Conservation (phyloP, 2,797 vertebrate species). For the Denticeps clupeoides region DNA sequence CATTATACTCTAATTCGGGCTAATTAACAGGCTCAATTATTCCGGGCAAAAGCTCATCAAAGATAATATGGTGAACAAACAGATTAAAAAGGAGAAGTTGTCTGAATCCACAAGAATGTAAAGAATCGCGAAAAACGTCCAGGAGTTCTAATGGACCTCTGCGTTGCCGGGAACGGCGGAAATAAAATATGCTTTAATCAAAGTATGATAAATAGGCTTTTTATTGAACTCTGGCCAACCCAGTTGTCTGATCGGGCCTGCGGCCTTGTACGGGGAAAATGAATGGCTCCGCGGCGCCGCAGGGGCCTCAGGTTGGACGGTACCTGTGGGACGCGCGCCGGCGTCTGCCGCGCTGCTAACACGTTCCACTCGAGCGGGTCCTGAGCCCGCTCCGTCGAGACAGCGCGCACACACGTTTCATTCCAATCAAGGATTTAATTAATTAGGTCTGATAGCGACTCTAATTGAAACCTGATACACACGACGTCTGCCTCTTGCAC, state of each 20-base stretch:
- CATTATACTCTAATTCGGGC: slow-evolving; percentile 33
- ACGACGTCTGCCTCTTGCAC: too few species aligned
- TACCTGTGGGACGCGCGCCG: not conserved
- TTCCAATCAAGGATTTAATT: slow-evolving; percentile 25
- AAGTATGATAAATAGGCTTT: too few species aligned
- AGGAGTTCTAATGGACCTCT: too few species aligned
- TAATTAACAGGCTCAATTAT: slow-evolving; percentile 46
- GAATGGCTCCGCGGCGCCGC: not conserved
- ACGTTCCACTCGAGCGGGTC: slow-evolving; percentile 24
- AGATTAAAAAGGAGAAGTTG: slow-evolving; percentile 24
- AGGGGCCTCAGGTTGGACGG: not conserved
- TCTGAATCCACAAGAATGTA: slow-evolving; percentile 40
- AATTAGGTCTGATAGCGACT: slow-evolving; percentile 24
- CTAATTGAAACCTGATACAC: slow-evolving; percentile 19
- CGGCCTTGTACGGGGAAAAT: not conserved
- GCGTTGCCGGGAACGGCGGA: too few species aligned
- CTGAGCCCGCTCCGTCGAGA: slow-evolving; percentile 24
- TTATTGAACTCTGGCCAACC: too few species aligned
- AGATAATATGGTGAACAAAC: slow-evolving; percentile 35
- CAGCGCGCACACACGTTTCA: too few species aligned
- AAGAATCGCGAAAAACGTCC: slow-evolving; percentile 37
- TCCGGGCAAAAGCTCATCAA: slow-evolving; percentile 39
- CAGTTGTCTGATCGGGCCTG: slow-evolving; percentile 40
- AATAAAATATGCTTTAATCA: slow-evolving; percentile 5
- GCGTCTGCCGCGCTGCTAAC: slow-evolving; percentile 17